Conservation (phyloP, 2,113 vertebrate genomes). For the Ploceus nigricollis region DNA sequence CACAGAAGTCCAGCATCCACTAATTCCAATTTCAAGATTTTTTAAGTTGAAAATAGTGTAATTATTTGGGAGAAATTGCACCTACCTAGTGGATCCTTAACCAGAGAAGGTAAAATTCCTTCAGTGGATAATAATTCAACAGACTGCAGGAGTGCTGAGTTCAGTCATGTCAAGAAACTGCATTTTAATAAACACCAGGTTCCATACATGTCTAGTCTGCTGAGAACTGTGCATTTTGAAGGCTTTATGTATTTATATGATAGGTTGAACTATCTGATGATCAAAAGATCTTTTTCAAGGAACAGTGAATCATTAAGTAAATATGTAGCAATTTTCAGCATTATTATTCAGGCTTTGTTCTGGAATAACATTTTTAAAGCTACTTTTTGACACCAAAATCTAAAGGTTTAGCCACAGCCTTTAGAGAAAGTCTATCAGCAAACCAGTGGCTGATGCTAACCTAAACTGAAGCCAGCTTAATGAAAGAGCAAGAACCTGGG, state of each 20-base stretch:
- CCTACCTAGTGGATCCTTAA: neutral
- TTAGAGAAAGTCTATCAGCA: neutral
- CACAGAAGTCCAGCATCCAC: neutral
- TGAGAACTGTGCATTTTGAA: neutral
- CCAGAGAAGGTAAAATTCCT: neutral
- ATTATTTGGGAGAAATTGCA: neutral
- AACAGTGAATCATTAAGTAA: neutral
- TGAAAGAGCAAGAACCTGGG: neutral
- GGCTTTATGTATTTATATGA: neutral
- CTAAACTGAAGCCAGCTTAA: neutral
- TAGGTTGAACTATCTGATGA: neutral
- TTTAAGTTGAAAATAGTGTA: neutral
- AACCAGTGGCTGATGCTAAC: neutral
- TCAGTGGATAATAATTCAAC: neutral
- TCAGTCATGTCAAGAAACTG: neutral
- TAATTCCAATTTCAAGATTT: neutral
- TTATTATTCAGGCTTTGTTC: neutral
- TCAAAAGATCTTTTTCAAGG: neutral
- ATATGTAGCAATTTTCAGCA: neutral
- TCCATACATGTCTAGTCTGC: neutral
- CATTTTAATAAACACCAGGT: neutral
- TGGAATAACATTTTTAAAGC: neutral
- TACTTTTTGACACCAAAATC: neutral
- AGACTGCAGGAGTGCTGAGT: neutral
- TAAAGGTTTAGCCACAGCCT: neutral